Evolutionary conservation across 2,113 vertebrate species (phyloP).

Genomic region (Strix aluco): DNA sequence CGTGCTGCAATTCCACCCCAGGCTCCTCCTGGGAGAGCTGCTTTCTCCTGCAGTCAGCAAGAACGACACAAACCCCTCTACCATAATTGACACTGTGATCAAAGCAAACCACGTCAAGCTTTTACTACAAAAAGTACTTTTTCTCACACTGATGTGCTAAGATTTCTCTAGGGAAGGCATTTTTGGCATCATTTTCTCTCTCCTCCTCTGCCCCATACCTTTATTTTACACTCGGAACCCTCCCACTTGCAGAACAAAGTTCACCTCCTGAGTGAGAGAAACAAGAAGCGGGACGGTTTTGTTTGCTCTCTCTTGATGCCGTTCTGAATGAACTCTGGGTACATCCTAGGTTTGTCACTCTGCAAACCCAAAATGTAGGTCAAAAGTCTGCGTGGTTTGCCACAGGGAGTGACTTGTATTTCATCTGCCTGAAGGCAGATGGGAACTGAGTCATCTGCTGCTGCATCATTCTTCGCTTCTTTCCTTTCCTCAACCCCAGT

Average conservation of each 20-base stretch:
- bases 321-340: not conserved
- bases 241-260: not conserved
- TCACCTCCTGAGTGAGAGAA: not conserved
- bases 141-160: rapidly evolving
- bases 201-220: not conserved
- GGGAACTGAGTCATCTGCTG: constrained; percentile 44
- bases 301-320: not conserved
- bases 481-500: not conserved
- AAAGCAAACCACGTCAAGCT: not conserved
- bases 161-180: not conserved
- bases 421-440: constrained; percentile 33
- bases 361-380: not conserved
- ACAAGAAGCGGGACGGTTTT: rapidly evolving
- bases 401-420: not conserved
- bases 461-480: not conserved
- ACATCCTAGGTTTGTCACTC: not conserved
- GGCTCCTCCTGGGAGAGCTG: not conserved
- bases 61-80: not conserved
- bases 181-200: not conserved
- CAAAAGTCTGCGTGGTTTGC: constrained; percentile 18
- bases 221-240: not conserved
- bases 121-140: rapidly evolving
- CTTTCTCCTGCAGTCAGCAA: not conserved
- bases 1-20: not conserved
- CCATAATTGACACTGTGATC: rapidly evolving